Percentiles rank a stretch among this genome's conserved stretches.
Conservation (phyloP, 2,797 vertebrate genomes). For the Neopelma chrysocephalum region DNA sequence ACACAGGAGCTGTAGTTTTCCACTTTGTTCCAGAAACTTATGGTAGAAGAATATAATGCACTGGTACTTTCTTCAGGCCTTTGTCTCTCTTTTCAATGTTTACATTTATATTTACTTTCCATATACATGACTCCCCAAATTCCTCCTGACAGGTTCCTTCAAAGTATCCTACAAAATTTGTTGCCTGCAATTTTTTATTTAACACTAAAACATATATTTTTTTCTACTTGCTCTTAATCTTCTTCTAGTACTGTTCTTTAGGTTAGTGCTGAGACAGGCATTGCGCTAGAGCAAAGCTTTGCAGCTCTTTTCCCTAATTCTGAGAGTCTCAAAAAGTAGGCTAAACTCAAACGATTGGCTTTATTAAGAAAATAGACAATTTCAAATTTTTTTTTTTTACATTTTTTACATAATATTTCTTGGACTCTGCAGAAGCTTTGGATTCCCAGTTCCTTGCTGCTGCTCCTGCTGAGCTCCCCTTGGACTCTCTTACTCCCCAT, state of each 20-base stretch:
- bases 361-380: not conserved
- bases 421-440: not conserved
- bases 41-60: not conserved
- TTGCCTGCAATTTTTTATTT: not conserved
- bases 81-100: not conserved
- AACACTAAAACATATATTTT: not conserved
- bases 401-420: not conserved
- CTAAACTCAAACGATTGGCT: not conserved
- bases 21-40: not conserved
- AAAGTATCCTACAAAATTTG: not conserved
- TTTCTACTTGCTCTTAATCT: not conserved
- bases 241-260: not conserved
- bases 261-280: not conserved
- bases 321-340: not conserved
- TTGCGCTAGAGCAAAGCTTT: not conserved
- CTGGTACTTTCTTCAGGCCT: not conserved
- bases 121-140: not conserved
- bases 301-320: not conserved
- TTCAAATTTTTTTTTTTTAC: rapidly evolving
- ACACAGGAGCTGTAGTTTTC: not conserved
- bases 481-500: not conserved
- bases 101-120: not conserved
- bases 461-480: not conserved
- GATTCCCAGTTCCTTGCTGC: not conserved
- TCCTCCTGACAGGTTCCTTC: not conserved